These are phyloP conservation scores for Pelobates fuscus DNA, from an alignment of 2,113 vertebrate genomes.

Conservation along the genomic window DNA sequence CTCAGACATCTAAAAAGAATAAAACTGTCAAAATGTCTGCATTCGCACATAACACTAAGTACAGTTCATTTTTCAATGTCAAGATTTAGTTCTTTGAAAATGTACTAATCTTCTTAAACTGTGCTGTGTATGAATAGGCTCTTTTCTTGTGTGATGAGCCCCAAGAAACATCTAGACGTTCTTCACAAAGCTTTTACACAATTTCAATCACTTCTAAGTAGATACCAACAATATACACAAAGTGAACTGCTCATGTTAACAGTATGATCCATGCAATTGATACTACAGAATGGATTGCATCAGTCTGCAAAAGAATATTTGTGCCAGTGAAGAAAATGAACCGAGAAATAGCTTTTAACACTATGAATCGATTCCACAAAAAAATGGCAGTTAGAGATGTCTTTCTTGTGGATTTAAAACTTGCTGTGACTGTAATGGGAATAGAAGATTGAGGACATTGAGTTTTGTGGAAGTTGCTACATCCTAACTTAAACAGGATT, in stretches of 20 bases:
- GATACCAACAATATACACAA: constrained; percentile 20
- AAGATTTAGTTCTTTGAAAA: constrained; percentile 7
- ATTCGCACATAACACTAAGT: constrained; percentile 4
- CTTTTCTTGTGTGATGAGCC: constrained; percentile 4
- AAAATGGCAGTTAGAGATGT: neutral
- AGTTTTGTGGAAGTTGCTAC: too few relatives aligned
- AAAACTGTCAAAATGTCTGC: neutral
- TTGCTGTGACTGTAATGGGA: too few relatives aligned
- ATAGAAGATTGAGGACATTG: too few relatives aligned
- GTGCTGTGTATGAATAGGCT: neutral
- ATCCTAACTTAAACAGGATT: too few relatives aligned
- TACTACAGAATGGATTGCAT: constrained; percentile 29
- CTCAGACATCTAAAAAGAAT: neutral
- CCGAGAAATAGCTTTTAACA: constrained; percentile 28
- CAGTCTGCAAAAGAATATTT: constrained; percentile 1
- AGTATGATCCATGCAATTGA: constrained; percentile 29
- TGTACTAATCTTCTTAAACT: constrained; percentile 39
- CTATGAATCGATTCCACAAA: constrained; percentile 19
- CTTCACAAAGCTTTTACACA: constrained; percentile 3
- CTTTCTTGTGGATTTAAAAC: neutral
- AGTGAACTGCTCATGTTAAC: constrained; percentile 1
- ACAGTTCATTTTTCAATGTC: constrained; percentile 3
- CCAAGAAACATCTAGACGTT: constrained; percentile 10
- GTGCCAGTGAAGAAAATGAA: constrained; percentile 6
- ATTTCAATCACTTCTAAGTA: constrained; percentile 17